Base-by-base conservation (phyloP, 1,140 invertebrate genomes). In the Sweltsa coloradensis region DNA sequence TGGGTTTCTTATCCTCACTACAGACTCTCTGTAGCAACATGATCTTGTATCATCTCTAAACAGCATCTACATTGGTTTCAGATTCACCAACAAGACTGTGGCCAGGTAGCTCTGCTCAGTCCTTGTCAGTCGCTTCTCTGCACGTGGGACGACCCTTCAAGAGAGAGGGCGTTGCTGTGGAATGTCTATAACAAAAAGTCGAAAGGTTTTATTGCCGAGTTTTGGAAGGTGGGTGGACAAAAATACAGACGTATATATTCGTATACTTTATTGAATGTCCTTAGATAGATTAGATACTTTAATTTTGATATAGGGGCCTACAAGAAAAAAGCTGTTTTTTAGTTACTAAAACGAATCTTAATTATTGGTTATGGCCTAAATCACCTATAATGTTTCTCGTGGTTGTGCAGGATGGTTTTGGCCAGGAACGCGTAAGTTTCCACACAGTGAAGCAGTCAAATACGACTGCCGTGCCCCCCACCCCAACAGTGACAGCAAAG, bases 81-180 rank as follows among this genome's bases (percentile, higher is more conserved):
- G 29, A n/a, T 31, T n/a, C n/a, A 9, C n/a, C 9, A 31, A 9
- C n/a, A 31, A 25, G 3, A 29, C 21, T 62, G 50, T 61, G 61
- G 50, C 43, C 63, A 74, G 63, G 83, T 86, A 14, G 82, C 80
- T 0, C 60, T 89, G 13, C 61, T 90, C 18, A 85, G 79, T 61
- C 83, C 85, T 0, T 76, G 81, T 55, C 82, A 89, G 58, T 79
- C 81, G 31, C 64, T 88, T 47, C 57, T 89, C 5, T 89, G 89
- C 59, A 89, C 86, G 0, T 90, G 87, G 87, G 87, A 90, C 58
- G 84, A 90, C 65, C 85, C 85, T 0, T 74, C 74, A 3, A 75
- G 79, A 47, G 73, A 78, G 21, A 68, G 85, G 45, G 70, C 74
- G 44, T 67, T 90, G 0, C 68, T 85, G 36, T 89, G 87, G 85